Base-by-base conservation (phyloP, 2,797 vertebrate species). In the Falco novaeseelandiae region DNA sequence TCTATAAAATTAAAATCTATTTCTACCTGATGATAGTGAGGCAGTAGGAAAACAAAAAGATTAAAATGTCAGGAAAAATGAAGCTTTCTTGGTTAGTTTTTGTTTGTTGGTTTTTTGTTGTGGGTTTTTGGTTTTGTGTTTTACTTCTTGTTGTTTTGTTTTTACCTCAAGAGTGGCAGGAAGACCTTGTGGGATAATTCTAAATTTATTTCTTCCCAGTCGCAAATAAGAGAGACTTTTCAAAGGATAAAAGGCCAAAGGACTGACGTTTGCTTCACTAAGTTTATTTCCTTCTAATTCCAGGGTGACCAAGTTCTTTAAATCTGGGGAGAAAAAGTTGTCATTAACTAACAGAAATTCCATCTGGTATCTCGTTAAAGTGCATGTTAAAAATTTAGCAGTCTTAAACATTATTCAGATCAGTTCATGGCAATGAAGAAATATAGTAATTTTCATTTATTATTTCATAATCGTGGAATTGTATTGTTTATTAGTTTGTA, bases 261-360 rank as follows among this genome's bases (percentile, higher is more conserved):
- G 99, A 83, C 98, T 98, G 78, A 99, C 98, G 25, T 98, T 99
- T 8, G 97, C 98, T 97, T 99, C 99, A 88, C 98, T 99, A 59
- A 99, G 98, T 95, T 98, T 95, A 92, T 99, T 99, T 83, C 98
- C 99, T 97, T 99, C 99, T 96, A 99, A n/a, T 98, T 99, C 99
- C 98, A 99, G 97, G 70, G 98, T 99, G 93, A 99, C 97, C 93
- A 99, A 93, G 34, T 97, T 98, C 96, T 96, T 98, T 95, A 99
- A 98, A 97, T 80, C 99, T 99, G 90, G 61, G 80, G 82, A 95
- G 83, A 94, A 96, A 61, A 89, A 59, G 34, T 48, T 79, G 40
- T 67, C 2, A 71, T 74, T 74, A 85, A 62, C 32, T 55, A 65
- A 88, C 74, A 83, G 76, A 61, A 72, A 36, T 66, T 26, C 46